These are phyloP conservation scores for Nematopogon swammerdamellus DNA, from an alignment of 2,888 invertebrate genomes.

Conservation along the genomic window DNA sequence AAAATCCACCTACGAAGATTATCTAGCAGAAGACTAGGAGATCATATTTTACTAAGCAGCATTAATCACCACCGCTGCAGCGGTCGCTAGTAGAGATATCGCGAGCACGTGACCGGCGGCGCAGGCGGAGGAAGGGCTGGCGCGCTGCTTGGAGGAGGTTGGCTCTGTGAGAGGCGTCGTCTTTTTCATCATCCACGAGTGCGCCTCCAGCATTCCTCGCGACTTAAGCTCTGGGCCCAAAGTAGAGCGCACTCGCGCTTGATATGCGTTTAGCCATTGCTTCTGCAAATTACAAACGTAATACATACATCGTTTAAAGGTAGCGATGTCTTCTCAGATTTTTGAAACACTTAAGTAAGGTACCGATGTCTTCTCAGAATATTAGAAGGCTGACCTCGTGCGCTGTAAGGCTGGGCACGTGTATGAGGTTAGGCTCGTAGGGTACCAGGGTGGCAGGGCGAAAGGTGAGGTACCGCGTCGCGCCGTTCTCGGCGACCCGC, in stretches of 20 bases:
- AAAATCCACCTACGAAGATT: no score
- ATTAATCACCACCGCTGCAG: no score
- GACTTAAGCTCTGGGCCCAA: slow-evolving; percentile 74
- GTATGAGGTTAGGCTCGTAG: slow-evolving; percentile 83
- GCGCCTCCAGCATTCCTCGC: slow-evolving; percentile 67
- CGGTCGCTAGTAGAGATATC: neutral
- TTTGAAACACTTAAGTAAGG: no score
- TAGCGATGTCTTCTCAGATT: no score
- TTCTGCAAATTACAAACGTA: slow-evolving; percentile 53
- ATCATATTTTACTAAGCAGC: no score
- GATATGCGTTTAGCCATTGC: slow-evolving; percentile 77
- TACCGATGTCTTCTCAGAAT: no score
- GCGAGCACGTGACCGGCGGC: neutral
- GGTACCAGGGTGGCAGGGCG: slow-evolving; percentile 81
- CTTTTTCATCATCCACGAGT: slow-evolving; percentile 83
- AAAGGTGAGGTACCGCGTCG: slow-evolving; percentile 64
- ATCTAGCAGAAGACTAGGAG: no score
- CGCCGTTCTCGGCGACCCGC: slow-evolving; percentile 15
- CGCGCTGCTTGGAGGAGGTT: slow-evolving; percentile 21
- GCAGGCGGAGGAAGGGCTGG: neutral
- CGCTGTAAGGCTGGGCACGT: slow-evolving; percentile 68
- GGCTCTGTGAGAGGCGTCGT: slow-evolving; percentile 60
- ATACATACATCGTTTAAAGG: no score
- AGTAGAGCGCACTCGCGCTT: slow-evolving; percentile 64
- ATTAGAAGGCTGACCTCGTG: slow-evolving; percentile 63